phyloP scores from a whole-genome alignment of 1,140 invertebrate genomes.

The Pseudachorutes palmiensis region DNA sequence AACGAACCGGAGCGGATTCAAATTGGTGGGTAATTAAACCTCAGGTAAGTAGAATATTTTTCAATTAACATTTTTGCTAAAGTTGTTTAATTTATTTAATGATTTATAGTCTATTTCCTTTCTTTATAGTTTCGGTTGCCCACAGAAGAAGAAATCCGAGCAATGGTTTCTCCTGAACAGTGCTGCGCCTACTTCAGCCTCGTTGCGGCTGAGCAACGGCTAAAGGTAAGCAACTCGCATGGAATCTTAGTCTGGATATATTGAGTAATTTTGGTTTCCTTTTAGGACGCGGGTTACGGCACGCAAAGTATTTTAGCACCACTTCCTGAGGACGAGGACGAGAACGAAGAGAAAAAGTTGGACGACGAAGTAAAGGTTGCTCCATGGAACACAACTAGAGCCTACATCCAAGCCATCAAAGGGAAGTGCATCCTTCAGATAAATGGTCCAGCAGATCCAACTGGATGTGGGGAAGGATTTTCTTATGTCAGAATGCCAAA shows the following conservation, averaged over 20 bases:
- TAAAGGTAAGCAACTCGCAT: slow-evolving; percentile 42
- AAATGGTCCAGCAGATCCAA: slow-evolving; percentile 43
- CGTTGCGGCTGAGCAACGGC: slow-evolving; percentile 54
- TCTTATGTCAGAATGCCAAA: slow-evolving; percentile 61
- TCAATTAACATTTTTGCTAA: no score
- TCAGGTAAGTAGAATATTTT: no score
- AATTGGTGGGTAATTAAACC: slow-evolving; percentile 53
- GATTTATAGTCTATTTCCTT: no score
- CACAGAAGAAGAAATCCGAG: slow-evolving; percentile 57
- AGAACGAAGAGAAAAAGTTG: slow-evolving; percentile 55
- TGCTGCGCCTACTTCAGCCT: slow-evolving; percentile 60
- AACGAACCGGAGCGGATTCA: slow-evolving; percentile 47
- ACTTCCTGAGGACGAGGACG: slow-evolving; percentile 57
- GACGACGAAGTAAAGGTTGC: slow-evolving; percentile 59
- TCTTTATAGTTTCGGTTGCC: slow-evolving; percentile 55
- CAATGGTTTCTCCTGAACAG: slow-evolving; percentile 59
- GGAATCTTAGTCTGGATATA: neutral
- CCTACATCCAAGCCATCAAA: slow-evolving; percentile 56
- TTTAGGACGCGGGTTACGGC: slow-evolving; percentile 57
- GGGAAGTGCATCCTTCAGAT: slow-evolving; percentile 57
- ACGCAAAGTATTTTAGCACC: slow-evolving; percentile 40
- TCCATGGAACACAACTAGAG: slow-evolving; percentile 61
- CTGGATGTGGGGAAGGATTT: slow-evolving; percentile 60
- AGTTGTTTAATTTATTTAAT: no score
- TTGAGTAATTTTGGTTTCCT: neutral